Evolutionary conservation across 2,888 invertebrate genomes (phyloP), one percentile per base, ranked within the genome.

Genomic region (Netelia virgata): DNA sequence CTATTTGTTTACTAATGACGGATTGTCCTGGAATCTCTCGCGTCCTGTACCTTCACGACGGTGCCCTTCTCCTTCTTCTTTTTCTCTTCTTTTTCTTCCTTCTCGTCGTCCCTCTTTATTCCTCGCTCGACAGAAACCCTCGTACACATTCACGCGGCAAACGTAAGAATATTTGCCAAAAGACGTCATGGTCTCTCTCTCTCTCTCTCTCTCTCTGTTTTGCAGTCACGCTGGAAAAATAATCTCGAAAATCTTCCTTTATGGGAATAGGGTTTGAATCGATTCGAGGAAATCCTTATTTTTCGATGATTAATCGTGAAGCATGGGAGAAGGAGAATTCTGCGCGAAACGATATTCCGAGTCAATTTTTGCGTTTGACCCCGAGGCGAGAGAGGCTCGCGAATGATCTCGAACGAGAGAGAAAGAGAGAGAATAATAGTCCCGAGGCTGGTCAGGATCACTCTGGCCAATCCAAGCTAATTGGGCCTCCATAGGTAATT

Each of bases 1-100:
- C 91, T 91, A 91, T 92, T 92, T 91, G 90, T 91, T 91, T 91
- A 91, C 91, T 91, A 92, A 91, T 91, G 92, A 92, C 91, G 90
- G 89, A 91, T 92, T 91, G 91, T 91, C 90, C 91, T 79, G 88
- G 16, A 57, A 55, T 9, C 23, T 14, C 41, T 68, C 23, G 84
- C 70, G 64, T 84, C 69, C 83, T 78, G 76, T 61, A 74, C 82
- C 68, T 70, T 57, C 64, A 77, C 72, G 80, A 80, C 82, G 64
- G 36, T 68, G 61, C 77, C 18, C 75, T 73, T 83, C 55, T 72
- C 80, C 59, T 83, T 73, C 73, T 64, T 55, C 79, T 57, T 70
- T 83, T 73, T 76, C 64, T 59, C 79, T 61, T 70, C 75, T 77
- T 72, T 83, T 72, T 70, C 63, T 43, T 41, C 36, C 73, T 47